Evolutionary conservation across 1,140 invertebrate species (phyloP), one percentile per base, ranked within the genome.

Genomic region (Lucilia cuprina): DNA sequence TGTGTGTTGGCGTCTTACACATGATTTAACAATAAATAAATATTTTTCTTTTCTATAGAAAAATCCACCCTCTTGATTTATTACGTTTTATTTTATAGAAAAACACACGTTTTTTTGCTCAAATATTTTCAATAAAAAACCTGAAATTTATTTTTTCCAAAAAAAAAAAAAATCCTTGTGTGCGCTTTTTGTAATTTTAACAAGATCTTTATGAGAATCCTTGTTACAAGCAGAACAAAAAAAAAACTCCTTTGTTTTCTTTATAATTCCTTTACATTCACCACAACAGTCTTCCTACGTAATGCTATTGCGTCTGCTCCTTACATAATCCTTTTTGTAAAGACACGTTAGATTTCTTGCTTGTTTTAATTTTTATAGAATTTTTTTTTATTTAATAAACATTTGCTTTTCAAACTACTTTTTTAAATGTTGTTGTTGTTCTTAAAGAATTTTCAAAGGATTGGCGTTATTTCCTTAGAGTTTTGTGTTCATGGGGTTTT

Each of bases 1-100:
- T 55, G 74, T 60, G 82, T 70, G 82, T 83, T 83, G 83, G 83
- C 83, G 83, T 83, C 75, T 14, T 77, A 83, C 83, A 74, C 83
- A 47, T 77, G 83, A 83, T 83, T 83, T 83, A 77, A 74, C 74
- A 83, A 74, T 74, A 77, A 83, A 70, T 41, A 83, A 83, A 77
- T 70, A 25, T 75, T 74, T 74, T 74, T 9, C 0, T 70, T 60
- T 60, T 70, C 65, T 25, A 8, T 70, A 70, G 65, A 70, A 19
- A 70, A 70, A 70, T 25, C 8, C 65, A 21, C 65, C 65, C 65
- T 70, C 65, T 9, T 21, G 5, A 21, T 70, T 70, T 70, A 19
- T 70, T 70, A 21, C 65, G 65, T 70, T 70, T 70, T 70, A 55
- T 4, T 55, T 17, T 55, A 5, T n/a, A 17, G 50, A 55, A 55